Base-by-base conservation (phyloP, 2,888 invertebrate genomes). In the Ptilodon capucinus region DNA sequence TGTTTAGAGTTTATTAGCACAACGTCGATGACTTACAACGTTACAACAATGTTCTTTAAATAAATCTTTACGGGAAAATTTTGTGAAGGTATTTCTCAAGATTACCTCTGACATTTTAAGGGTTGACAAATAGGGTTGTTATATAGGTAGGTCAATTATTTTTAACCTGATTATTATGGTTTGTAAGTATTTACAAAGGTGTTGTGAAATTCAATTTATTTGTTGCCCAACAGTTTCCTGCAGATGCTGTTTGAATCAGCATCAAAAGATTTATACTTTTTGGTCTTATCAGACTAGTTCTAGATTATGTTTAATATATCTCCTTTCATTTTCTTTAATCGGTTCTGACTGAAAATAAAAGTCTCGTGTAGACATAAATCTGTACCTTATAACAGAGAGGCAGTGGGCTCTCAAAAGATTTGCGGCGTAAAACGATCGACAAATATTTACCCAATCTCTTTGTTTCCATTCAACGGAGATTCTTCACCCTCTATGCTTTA, bases 381-480 rank as follows among this genome's bases (percentile, higher is more conserved):
- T 63, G 54, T 62, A 60, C 59, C 63, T n/a, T 65, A 57, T 56
- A 64, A 65, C 57, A 51, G 61, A 64, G 44, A 60, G 17, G 17
- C 34, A 35, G 17, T 9, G 54, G 64, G 72, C 72, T 82, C 75
- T 78, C 78, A 79, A 81, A 82, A 77, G 80, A 79, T 80, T 78
- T 78, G 67, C 68, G 63, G 60, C 65, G 69, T 69, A 71, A 68
- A 69, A 61, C 67, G 64, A 67, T 71, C 66, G 64, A 66, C 80
- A 82, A 83, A 83, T 82, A 81, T 82, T 82, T 81, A 71, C 70
- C 54, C 64, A n/a, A n/a, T n/a, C n/a, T 67, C 78, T 76, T 76
- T 81, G 78, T 79, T 67, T 71, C 66, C 63, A 70, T 74, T 72
- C 71, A 54, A 13, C 35, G 44, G 42, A 44, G 36, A 60, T 54